These are phyloP conservation scores for Galago senegalensis DNA, from an alignment of 2,797 vertebrate genomes.

Conservation along the genomic window DNA sequence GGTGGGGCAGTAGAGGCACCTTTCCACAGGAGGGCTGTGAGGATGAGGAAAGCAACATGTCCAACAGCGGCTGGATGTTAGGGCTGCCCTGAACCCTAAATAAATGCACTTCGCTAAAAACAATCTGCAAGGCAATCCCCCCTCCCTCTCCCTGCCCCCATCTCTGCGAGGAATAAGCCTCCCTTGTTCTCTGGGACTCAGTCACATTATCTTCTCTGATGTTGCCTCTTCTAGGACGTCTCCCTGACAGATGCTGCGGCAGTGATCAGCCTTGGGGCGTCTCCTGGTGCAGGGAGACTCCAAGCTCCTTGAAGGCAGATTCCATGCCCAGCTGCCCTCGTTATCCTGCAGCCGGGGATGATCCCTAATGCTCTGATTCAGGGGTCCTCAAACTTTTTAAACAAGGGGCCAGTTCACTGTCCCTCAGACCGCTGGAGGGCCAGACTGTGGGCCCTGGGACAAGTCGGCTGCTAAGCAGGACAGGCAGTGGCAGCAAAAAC, in stretches of 20 bases:
- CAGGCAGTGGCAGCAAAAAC: too few relatives aligned
- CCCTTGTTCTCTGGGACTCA: neutral
- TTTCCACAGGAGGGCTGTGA: rapidly evolving
- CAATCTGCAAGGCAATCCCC: neutral
- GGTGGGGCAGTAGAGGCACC: rapidly evolving
- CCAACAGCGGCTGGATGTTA: neutral
- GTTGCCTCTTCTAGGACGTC: neutral
- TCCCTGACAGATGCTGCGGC: neutral
- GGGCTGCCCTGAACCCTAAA: neutral
- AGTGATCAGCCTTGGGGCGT: rapidly evolving
- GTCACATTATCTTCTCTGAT: rapidly evolving
- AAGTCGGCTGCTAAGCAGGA: too few relatives aligned
- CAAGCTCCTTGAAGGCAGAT: rapidly evolving
- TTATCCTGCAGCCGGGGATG: too few relatives aligned
- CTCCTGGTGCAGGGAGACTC: neutral
- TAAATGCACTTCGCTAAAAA: too few relatives aligned
- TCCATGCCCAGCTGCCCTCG: rapidly evolving
- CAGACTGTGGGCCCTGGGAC: too few relatives aligned
- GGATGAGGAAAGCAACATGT: neutral
- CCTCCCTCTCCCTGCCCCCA: rapidly evolving
- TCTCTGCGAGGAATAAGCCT: neutral
- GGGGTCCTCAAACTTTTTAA: too few relatives aligned
- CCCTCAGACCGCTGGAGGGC: too few relatives aligned
- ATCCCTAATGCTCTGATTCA: neutral
- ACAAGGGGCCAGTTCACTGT: too few relatives aligned